Conservation (phyloP, 2,888 invertebrate species). For the Ypsolopha sequella region DNA sequence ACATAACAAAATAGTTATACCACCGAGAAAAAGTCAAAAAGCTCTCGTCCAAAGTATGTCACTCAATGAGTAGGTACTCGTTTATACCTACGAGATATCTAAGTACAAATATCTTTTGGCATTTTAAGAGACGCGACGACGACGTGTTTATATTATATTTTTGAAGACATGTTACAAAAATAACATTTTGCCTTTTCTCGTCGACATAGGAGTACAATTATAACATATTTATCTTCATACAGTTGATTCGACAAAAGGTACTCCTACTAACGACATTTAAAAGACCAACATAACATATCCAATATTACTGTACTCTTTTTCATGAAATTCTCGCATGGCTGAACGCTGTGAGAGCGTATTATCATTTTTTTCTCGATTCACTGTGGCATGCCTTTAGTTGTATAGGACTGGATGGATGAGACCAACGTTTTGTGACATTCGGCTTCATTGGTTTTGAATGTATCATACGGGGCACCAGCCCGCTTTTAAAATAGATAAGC, state of each 20-base stretch:
- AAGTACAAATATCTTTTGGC: no score
- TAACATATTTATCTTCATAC: background rate
- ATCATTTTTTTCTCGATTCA: slow-evolving; percentile 28
- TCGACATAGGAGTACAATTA: no score
- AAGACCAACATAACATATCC: slow-evolving; percentile 10
- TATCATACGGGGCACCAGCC: slow-evolving; percentile 40
- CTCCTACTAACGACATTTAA: slow-evolving; percentile 15
- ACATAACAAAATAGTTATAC: no score
- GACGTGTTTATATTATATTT: no score
- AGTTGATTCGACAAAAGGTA: slow-evolving; percentile 5
- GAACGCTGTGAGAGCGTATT: slow-evolving; percentile 37
- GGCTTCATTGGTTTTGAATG: slow-evolving; percentile 64
- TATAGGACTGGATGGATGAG: slow-evolving; percentile 39
- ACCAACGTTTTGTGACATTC: slow-evolving; percentile 56
- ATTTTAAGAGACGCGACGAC: no score
- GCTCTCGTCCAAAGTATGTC: no score
- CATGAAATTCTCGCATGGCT: slow-evolving; percentile 34
- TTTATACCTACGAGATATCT: no score
- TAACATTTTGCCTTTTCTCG: no score
- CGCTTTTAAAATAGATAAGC: slow-evolving; percentile 63
- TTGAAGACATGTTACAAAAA: no score
- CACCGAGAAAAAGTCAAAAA: no score
- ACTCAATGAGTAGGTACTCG: no score
- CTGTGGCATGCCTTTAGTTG: slow-evolving; percentile 18
- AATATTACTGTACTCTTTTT: slow-evolving; percentile 12